Base-by-base conservation (phyloP, 2,888 invertebrate genomes). In the Frankliniella fusca region DNA sequence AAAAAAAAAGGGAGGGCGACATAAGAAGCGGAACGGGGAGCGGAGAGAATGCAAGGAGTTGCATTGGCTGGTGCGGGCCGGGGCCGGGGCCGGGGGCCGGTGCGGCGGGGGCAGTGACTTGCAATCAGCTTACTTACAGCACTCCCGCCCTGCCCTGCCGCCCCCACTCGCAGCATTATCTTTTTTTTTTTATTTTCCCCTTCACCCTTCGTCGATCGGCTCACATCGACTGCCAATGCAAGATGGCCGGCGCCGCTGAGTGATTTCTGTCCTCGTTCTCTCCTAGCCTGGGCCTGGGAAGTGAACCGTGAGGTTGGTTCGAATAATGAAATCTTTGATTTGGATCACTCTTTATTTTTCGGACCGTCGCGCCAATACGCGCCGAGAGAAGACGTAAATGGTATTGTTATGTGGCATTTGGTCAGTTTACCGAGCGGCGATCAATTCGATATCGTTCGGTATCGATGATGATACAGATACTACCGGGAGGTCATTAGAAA, bases 171-270 rank as follows among this genome's bases (percentile, higher is more conserved):
- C 2, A 23, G 70, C 23, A 20, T 65, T 23, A 3, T 9, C 70
- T 70, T 70, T 70, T 70, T 70, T 70, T 65, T 65, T n/a, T 12
- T 65, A n/a, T 65, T 65, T 65, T n/a, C n/a, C n/a, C 18, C 18
- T 7, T 54, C 54, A 12, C 15, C 18, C 20, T 15, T 9, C 54
- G 12, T 54, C 54, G 15, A 54, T 20, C 38, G 54, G 20, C 18
- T 12, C 54, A 15, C 15, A 54, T 54, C 20, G 54, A 15, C 54
- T 54, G 54, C 20, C 54, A 20, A 54, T 54, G 18, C 54, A 54
- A 54, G 20, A 54, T 54, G 54, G 54, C 54, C 18, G 54, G 20
- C 12, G 54, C 10, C 54, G 54, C 54, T 15, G 11, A 15, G 54
- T 12, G n/a, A n/a, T n/a, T n/a, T n/a, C n/a, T n/a, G n/a, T n/a